Percentiles rank a stretch among this genome's conserved stretches.
These are phyloP conservation scores for Anoplolepis gracilipes DNA, from an alignment of 1,140 invertebrate species.

Conservation along the genomic window DNA sequence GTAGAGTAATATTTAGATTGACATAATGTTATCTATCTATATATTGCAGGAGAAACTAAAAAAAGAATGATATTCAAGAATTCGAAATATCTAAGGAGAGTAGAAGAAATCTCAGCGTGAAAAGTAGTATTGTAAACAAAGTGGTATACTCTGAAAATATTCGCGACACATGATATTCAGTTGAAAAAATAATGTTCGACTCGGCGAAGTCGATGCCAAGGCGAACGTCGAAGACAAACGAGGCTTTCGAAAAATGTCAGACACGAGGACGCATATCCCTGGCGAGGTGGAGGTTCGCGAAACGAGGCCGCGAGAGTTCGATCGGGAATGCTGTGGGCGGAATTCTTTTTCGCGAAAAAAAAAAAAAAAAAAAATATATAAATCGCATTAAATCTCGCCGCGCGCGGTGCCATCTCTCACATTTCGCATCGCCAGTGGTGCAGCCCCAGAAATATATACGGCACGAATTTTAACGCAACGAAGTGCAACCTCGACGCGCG, in stretches of 20 bases:
- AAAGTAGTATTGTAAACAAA: slow-evolving; percentile 37
- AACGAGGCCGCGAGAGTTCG: slow-evolving; percentile 21
- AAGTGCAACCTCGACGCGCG: background rate
- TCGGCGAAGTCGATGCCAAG: slow-evolving; percentile 34
- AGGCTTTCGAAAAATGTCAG: slow-evolving; percentile 49
- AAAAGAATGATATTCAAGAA: background rate
- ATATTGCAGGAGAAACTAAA: background rate
- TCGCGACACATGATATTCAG: slow-evolving; percentile 38
- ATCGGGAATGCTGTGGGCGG: slow-evolving; percentile 23
- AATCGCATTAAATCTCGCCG: background rate
- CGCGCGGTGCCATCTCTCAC: background rate
- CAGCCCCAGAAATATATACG: slow-evolving; percentile 27
- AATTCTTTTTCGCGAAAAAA: background rate
- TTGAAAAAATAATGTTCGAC: slow-evolving; percentile 10
- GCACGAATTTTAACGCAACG: slow-evolving; percentile 40
- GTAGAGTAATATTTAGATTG: background rate
- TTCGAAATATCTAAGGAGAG: background rate
- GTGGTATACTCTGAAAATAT: slow-evolving; percentile 28
- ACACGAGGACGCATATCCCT: slow-evolving; percentile 12
- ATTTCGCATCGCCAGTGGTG: background rate
- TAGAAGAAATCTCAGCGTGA: background rate
- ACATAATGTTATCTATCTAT: background rate
- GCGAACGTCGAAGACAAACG: slow-evolving; percentile 21
- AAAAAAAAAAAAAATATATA: background rate
- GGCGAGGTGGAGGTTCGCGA: background rate